Base-by-base conservation (phyloP, 1,140 invertebrate genomes). In the Laodelphax striatellus region DNA sequence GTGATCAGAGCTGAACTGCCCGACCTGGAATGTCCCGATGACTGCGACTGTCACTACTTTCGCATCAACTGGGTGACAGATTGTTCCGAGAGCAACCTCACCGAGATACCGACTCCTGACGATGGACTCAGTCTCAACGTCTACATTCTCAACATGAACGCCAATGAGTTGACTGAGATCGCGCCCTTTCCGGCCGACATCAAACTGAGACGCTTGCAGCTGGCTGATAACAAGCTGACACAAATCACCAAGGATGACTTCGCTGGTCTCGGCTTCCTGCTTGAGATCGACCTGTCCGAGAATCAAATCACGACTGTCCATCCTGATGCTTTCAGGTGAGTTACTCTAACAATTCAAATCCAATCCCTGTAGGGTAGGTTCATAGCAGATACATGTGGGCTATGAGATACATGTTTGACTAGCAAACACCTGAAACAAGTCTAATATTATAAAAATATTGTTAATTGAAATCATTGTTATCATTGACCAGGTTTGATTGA, bases 51-150 rank as follows among this genome's bases (percentile, higher is more conserved):
- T 68, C 82, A 86, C 74, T 86, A 85, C 71, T 86, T 86, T 72
- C 76, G 84, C 58, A 81, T 86, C 68, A 86, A 86, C 71, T 86
- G 83, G 84, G 84, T 87, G 61, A 86, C 83, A 1, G 85, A 87
- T 65, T 86, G 85, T 66, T 87, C 85, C 0, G 83, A 86, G 66
- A 86, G 82, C 70, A 85, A 86, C 69, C 73, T 86, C n/a, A 86
- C 84, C 1, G 75, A 76, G 55, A 80, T 86, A 19, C 84, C 84
- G 0, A 82, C 82, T 67, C 75, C 79, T 21, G 81, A 84, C 61
- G 68, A 69, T 46, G 68, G 68, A 3, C 75, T 86, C 34, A 85
- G 83, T 67, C 74, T 76, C 14, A 84, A 83, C 67, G 82, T 86
- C 8, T 86, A 87, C 70, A 75, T 85, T 58, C 70, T 87, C 59